A percentile compares a stretch with the other conserved stretches of the same genome.
phyloP scores from a whole-genome alignment of 2,888 invertebrate species.

The Molanna angustata region DNA sequence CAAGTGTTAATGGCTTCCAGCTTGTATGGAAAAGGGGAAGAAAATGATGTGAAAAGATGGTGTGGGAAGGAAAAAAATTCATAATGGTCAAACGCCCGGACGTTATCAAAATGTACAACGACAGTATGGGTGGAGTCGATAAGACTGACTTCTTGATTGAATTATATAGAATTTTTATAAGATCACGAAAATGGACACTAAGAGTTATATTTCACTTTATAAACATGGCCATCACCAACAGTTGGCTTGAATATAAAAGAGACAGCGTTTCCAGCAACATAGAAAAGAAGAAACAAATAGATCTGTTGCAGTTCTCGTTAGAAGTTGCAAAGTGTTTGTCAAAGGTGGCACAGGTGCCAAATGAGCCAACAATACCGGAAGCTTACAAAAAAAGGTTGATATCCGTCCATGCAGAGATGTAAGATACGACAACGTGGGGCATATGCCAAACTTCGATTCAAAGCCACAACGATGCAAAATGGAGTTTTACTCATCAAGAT shows the following conservation, averaged over 20 bases:
- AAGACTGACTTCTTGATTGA: slow-evolving; percentile 14
- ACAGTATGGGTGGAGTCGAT: slow-evolving; percentile 20
- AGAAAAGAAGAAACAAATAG: not conserved
- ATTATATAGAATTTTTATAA: slow-evolving; percentile 20
- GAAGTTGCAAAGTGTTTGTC: no score
- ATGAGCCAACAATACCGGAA: no score
- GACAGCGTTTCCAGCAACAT: not conserved
- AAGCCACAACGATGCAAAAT: not conserved
- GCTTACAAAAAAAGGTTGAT: not conserved
- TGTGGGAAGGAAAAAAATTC: slow-evolving; percentile 7
- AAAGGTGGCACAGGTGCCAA: no score
- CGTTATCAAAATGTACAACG: slow-evolving; percentile 19
- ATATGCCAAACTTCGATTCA: not conserved
- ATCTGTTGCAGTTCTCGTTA: no score
- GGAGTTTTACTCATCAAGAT: not conserved
- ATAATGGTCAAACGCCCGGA: slow-evolving; percentile 15
- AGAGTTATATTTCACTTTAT: slow-evolving; percentile 18
- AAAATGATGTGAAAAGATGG: slow-evolving; percentile 4
- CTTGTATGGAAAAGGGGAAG: slow-evolving; percentile 6
- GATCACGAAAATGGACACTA: slow-evolving; percentile 22
- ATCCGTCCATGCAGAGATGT: not conserved
- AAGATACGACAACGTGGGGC: not conserved
- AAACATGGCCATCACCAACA: slow-evolving; percentile 10
- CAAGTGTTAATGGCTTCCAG: slow-evolving; percentile 13
- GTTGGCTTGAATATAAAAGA: not conserved